Evolutionary conservation across 2,797 vertebrate genomes (phyloP), one percentile per base, ranked within the genome.

Genomic region (Phyllotis vaccarum): DNA sequence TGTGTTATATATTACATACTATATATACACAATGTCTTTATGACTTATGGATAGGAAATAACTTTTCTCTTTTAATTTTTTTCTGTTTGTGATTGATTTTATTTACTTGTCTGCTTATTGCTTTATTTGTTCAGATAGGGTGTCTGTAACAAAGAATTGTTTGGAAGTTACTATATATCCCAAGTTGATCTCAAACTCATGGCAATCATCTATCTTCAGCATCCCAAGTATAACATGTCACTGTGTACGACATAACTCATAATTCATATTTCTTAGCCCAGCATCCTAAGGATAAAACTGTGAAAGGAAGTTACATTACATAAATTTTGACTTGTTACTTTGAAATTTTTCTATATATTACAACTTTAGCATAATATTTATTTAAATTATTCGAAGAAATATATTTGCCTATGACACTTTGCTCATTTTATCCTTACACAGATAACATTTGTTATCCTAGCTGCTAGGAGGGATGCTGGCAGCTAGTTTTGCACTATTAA

Each of bases 291-390:
- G 9, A n/a, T 89, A 88, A 92, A 49, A 54, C 6, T 52, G 46
- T 66, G 1, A 70, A 52, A 91, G 88, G 22, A n/a, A 0, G 1
- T 58, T 87, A 66, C 37, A 76, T n/a, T n/a, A 1, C 3, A 72
- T 22, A 90, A 6, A 34, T 60, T 43, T 27, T 72, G 16, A 80
- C 37, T 31, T 54, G 34, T 24, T 43, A 70, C 12, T 94, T 74
- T 6, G n/a, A 89, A 95, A 86, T 14, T 43, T 10, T 85, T 91
- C 5, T 31, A 83, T 19, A 66, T 95, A 83, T 75, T 86, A 62
- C 58, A 52, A 49, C 76, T 16, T 75, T 72, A 19, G 7, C 52
- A 52, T 87, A 12, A 80, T 54, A 1, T 9, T 85, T 92, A 5
- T 86, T 79, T 34, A 9, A 58, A 1, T 24, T 86, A 75, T 46